Conservation (phyloP, 1,140 invertebrate genomes). For the Drosophila leontia region DNA sequence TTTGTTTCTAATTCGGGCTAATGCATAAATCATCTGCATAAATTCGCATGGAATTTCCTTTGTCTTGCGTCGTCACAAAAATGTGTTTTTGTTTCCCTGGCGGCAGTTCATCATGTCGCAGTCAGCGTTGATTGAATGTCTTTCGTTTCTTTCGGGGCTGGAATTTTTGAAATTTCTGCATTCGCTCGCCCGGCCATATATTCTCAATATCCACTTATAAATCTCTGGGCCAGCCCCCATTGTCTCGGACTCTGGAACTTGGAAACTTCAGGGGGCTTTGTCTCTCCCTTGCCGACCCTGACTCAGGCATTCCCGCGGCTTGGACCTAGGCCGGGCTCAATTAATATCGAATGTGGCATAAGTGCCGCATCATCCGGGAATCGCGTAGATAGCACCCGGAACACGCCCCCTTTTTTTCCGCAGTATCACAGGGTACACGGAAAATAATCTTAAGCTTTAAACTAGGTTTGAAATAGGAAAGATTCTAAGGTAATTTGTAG, state of each 20-base stretch:
- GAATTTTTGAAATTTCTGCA: slow-evolving; percentile 69
- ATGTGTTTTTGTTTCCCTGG: slow-evolving; percentile 54
- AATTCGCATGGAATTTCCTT: slow-evolving; percentile 78
- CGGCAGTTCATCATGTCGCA: slow-evolving; percentile 65
- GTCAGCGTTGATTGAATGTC: slow-evolving; percentile 73
- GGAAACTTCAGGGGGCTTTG: slow-evolving; percentile 1
- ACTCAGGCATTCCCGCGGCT: slow-evolving; percentile 20
- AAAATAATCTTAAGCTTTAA: not conserved
- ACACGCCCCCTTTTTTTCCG: slow-evolving; percentile 28
- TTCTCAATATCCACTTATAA: slow-evolving; percentile 54
- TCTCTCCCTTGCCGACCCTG: slow-evolving; percentile 13
- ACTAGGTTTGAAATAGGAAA: not conserved
- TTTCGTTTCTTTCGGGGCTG: slow-evolving; percentile 21
- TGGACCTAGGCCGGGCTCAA: slow-evolving; percentile 40
- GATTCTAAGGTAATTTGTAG: not conserved
- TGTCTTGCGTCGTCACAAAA: slow-evolving; percentile 37
- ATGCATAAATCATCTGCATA: slow-evolving; percentile 82
- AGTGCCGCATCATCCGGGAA: slow-evolving; percentile 68
- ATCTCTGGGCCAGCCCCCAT: slow-evolving; percentile 57
- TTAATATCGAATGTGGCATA: slow-evolving; percentile 54
- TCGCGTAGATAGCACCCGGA: slow-evolving; percentile 18
- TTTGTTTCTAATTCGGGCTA: slow-evolving; percentile 45
- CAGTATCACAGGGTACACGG: slow-evolving; percentile 1
- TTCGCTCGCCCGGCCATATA: slow-evolving; percentile 18
- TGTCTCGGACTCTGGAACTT: slow-evolving; percentile 30